Percentiles rank a stretch among this genome's conserved stretches.
phyloP scores from a whole-genome alignment of 2,797 vertebrate genomes.

The Galaxias olidus region DNA sequence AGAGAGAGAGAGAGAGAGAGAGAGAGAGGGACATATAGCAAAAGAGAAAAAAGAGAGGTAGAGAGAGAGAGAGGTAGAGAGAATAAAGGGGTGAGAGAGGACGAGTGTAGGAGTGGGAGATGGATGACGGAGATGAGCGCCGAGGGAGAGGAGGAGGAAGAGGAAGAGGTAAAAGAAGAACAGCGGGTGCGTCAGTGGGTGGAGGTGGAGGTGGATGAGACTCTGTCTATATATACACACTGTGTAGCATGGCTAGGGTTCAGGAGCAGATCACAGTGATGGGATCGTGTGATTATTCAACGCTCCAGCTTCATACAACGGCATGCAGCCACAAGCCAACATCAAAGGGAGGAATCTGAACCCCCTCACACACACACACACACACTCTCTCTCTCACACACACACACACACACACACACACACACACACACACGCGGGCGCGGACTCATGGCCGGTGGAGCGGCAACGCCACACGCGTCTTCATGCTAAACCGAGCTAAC shows the following conservation, averaged over 20 bases:
- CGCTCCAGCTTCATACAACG: conserved; percentile 58
- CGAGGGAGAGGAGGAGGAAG: conserved; percentile 47
- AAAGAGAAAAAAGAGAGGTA: conserved; percentile 36
- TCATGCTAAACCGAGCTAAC: conserved; percentile 71
- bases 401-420: conserved; percentile 26
- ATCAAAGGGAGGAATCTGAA: conserved; percentile 51
- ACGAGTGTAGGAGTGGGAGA: conserved; percentile 68
- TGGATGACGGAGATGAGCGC: conserved; percentile 68
- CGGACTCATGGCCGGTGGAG: conserved; percentile 31
- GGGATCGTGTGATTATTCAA: conserved; percentile 78
- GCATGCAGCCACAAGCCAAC: conserved; percentile 59
- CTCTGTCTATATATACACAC: conserved; percentile 79
- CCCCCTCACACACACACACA: background rate
- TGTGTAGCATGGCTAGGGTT: conserved; percentile 73
- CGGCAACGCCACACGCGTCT: conserved; percentile 43
- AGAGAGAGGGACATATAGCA: conserved; percentile 46
- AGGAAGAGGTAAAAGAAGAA: conserved; percentile 36
- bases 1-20: too few relatives aligned
- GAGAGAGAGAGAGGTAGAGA: background rate
- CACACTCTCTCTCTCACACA: background rate
- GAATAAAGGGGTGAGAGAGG: conserved; percentile 33
- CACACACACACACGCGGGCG: conserved; percentile 40
- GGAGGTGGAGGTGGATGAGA: conserved; percentile 60
- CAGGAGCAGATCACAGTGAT: conserved; percentile 78
- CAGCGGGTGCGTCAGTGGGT: conserved; percentile 71